phyloP scores from a whole-genome alignment of 2,888 invertebrate genomes.

The Camponotus fellah region DNA sequence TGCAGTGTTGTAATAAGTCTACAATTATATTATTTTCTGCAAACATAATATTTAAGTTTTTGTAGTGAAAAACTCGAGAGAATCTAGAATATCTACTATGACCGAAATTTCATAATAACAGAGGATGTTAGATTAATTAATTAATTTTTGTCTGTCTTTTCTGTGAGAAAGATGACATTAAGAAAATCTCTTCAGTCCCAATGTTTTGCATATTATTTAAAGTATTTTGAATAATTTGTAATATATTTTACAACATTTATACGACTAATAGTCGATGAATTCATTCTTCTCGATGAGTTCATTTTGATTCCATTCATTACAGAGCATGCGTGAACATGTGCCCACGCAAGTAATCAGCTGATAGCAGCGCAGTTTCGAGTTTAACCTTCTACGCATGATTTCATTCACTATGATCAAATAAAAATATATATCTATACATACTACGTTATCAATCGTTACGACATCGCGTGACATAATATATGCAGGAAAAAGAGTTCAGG shows the following conservation, averaged over 20 bases:
- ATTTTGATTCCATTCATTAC: background rate
- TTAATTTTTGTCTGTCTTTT: background rate
- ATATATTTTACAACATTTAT: background rate
- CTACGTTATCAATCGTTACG: background rate
- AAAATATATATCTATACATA: background rate
- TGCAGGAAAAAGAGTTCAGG: background rate
- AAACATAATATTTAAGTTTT: background rate
- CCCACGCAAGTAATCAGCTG: constrained; percentile 7
- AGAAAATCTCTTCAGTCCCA: background rate
- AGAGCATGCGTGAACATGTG: constrained; percentile 31
- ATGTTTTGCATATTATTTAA: background rate
- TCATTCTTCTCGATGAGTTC: background rate
- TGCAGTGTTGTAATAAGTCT: background rate
- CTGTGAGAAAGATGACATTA: background rate
- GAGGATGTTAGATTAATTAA: background rate
- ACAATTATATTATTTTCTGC: background rate
- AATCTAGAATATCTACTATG: background rate
- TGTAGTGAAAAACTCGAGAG: background rate
- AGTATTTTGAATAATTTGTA: background rate
- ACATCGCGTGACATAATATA: constrained; percentile 2
- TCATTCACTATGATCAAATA: background rate
- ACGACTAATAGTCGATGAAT: background rate
- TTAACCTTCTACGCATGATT: background rate
- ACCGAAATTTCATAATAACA: background rate
- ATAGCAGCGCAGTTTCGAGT: background rate